Percentiles rank a stretch among this genome's conserved stretches.
Conservation (phyloP, 2,797 vertebrate genomes). For the Sorex maritimensis region DNA sequence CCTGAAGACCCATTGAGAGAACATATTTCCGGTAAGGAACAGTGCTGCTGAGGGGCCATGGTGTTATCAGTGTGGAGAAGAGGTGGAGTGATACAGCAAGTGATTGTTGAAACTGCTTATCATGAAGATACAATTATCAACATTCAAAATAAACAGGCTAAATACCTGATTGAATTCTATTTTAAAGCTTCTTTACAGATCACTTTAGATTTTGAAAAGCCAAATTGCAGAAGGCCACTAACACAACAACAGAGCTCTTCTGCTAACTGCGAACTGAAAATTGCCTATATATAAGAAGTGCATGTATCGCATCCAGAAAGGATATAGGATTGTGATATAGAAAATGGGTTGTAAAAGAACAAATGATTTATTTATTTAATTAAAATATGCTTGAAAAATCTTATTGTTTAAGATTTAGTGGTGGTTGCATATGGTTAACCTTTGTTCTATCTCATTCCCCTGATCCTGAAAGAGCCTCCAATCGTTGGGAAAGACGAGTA, state of each 20-base stretch:
- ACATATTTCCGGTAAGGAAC: not conserved
- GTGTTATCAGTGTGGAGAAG: too few species aligned
- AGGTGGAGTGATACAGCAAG: not conserved
- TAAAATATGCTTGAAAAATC: too few species aligned
- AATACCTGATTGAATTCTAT: not conserved
- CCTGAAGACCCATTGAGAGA: not conserved
- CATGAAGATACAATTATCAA: not conserved
- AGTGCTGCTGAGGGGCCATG: not conserved
- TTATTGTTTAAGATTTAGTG: too few species aligned
- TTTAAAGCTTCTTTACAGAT: constrained; percentile 40
- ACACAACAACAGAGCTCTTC: not conserved
- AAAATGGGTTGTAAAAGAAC: too few species aligned
- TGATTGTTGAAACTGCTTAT: not conserved
- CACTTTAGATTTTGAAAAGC: not conserved
- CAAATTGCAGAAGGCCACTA: not conserved
- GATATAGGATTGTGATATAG: not conserved
- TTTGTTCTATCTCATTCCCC: too few species aligned
- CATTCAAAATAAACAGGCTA: not conserved
- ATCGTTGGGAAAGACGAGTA: too few species aligned
- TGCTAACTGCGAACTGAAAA: constrained; percentile 11
- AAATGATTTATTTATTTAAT: too few species aligned
- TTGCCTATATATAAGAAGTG: not conserved
- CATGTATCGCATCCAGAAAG: not conserved
- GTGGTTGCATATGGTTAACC: too few species aligned
- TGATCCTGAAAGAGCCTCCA: too few species aligned